A percentile compares a stretch with the other conserved stretches of the same genome.
Conservation (phyloP, 2,888 invertebrate genomes). For the Cryptocheilus praepositus region DNA sequence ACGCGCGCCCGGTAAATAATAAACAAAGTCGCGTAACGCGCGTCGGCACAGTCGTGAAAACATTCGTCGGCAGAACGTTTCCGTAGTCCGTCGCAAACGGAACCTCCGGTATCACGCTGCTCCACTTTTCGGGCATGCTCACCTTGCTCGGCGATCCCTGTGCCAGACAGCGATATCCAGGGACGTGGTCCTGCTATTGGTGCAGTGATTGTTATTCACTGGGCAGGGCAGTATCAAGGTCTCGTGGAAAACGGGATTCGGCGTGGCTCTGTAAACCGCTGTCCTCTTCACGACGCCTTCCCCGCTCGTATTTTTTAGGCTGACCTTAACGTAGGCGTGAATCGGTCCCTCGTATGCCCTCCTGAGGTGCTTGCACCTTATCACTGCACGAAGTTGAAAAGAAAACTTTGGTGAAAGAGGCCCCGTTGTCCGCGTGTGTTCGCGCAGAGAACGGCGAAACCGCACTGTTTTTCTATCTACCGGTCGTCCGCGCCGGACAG, state of each 20-base stretch:
- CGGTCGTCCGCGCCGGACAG: not conserved
- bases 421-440: no score
- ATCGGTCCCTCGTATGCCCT: constrained; percentile 82
- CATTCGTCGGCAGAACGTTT: no score
- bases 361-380: constrained; percentile 85
- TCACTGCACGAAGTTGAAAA: constrained; percentile 77
- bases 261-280: constrained; percentile 86
- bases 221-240: constrained; percentile 83
- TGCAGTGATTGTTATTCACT: constrained; percentile 69
- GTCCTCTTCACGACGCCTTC: constrained; percentile 84
- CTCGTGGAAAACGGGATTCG: constrained; percentile 87
- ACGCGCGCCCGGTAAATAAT: no score
- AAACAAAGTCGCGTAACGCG: no score
- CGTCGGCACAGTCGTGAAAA: not conserved
- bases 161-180: constrained; percentile 91
- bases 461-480: no score
- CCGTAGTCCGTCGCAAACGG: no score
- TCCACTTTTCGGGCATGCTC: constrained; percentile 67
- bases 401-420: no score
- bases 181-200: constrained; percentile 76
- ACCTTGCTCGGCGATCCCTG: constrained; percentile 88
- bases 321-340: constrained; percentile 89
- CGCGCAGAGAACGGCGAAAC: no score
- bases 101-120: not conserved
- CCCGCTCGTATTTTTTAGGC: constrained; percentile 72